Base-by-base conservation (phyloP, 2,113 vertebrate species). In the Ciconia stormi region DNA sequence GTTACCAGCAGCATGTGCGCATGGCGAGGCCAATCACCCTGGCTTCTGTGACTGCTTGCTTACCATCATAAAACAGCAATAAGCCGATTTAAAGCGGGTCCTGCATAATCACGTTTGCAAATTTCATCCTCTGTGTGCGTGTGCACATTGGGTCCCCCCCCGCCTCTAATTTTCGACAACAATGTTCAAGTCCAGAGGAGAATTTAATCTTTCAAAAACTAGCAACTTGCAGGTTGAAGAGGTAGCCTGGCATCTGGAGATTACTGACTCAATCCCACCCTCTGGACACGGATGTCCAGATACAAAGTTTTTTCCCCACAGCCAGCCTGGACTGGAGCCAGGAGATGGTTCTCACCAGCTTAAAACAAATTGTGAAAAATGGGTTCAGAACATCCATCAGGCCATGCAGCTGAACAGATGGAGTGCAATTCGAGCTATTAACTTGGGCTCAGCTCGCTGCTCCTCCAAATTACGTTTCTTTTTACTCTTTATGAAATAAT, bases 331-430 rank as follows among this genome's bases (percentile, higher is more conserved):
- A 97, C 20, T 2, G 12, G 42, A 59, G 95, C 98, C 98, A 98
- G 90, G 72, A 97, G 74, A 95, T 14, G 89, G 95, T 95, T 97
- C 96, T 96, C 97, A 97, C 97, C 97, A 96, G 96, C 96, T 98
- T 95, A 97, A 97, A 97, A 97, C 97, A 97, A 97, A 98, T 90
- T 91, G 97, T 98, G 97, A 98, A 98, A 98, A 98, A 98, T 95
- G 96, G 90, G 97, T 93, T 98, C 96, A 92, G 94, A 94, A 94
- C 89, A 97, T 96, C 98, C 97, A 96, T 95, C 97, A 97, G 97
- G 97, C 97, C 97, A 72, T 62, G 85, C 94, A 97, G 94, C 95
- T 91, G 97, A 98, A 98, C 98, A 98, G 98, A 98, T 98, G 98
- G 96, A 97, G 84, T n/a, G 80, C 96, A 96, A 94, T 97, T 98